Evolutionary conservation across 2,888 invertebrate species (phyloP), one percentile per base, ranked within the genome.

Genomic region (Mesorhabditis sp.): DNA sequence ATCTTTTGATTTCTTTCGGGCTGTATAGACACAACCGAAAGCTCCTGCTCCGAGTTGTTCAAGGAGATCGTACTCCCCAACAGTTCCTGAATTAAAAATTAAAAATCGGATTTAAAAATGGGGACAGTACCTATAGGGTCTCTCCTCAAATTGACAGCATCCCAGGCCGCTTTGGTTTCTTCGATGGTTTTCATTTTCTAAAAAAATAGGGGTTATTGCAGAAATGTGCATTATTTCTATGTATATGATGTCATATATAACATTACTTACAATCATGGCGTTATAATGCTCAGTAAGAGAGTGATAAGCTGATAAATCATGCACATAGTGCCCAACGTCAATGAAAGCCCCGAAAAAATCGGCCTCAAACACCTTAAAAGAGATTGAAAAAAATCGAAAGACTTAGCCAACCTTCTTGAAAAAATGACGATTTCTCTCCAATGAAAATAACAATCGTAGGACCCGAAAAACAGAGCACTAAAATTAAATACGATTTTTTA

Each of bases 1-100:
- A 42, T 67, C 68, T 41, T 70, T 80, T 43, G 76, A 75, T 45
- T 82, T 81, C 72, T 86, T 86, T 67, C 85, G 82, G 6, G 87
- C 88, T 77, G 87, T 87, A 77, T 87, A 88, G n/a, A 88, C 88
- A 65, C 86, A 86, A 13, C 88, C 88, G 74, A 88, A 88, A 2
- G 87, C 87, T 10, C 88, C 88, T 5, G 86, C 83, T 1, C 88
- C 88, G 15, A 88, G 78, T 50, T 87, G 83, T 75, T 88, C 88
- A 72, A 87, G 82, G 13, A 88, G 85, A 44, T 86, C 86, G 77
- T 87, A 88, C 43, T 87, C 87, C 4, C 86, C 85, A 28, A 88
- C 86, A 80, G 5, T 87, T 82, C 62, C 74, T 67, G n/a, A 50
- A 50, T 50, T 10, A 68, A 42, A 7, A 42, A 62, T 45, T 15